These are phyloP conservation scores for Aphelinus atriplicis DNA, from an alignment of 1,140 invertebrate species.

Conservation along the genomic window DNA sequence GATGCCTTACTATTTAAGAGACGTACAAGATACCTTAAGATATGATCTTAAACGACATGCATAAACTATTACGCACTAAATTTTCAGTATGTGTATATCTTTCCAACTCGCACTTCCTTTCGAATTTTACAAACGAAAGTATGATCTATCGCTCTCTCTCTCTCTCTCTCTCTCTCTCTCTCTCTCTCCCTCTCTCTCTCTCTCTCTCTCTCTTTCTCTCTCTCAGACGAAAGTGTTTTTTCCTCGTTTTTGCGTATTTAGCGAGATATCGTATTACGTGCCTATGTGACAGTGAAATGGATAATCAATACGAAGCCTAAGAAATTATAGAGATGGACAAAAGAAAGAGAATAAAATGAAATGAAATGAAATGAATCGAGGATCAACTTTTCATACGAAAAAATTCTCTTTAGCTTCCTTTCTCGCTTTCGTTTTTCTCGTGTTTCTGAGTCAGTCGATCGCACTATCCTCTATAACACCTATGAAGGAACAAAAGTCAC, in stretches of 20 bases:
- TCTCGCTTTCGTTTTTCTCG: neutral
- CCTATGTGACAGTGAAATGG: no score
- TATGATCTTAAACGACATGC: conserved; percentile 30
- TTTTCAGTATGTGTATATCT: conserved; percentile 22
- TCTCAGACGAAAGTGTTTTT: neutral
- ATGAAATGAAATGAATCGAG: no score
- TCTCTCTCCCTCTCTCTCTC: neutral
- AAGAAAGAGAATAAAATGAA: no score
- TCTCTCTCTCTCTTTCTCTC: neutral
- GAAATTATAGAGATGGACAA: no score
- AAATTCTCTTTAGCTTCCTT: neutral
- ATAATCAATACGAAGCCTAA: no score
- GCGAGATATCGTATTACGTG: no score
- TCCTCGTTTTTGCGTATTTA: no score
- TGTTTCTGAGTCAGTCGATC: conserved; percentile 14
- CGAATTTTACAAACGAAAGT: conserved; percentile 7
- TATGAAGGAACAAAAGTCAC: conserved; percentile 55
- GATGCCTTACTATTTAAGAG: conserved; percentile 30
- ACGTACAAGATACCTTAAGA: conserved; percentile 37
- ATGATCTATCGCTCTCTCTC: conserved; percentile 16
- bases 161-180: conserved; percentile 14
- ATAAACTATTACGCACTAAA: conserved; percentile 36
- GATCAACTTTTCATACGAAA: no score
- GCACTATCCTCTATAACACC: conserved; percentile 43
- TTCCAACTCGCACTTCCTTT: conserved; percentile 3